A percentile compares a stretch with the other conserved stretches of the same genome.
These are phyloP conservation scores for Piaya cayana DNA, from an alignment of 2,113 vertebrate genomes.

Conservation along the genomic window DNA sequence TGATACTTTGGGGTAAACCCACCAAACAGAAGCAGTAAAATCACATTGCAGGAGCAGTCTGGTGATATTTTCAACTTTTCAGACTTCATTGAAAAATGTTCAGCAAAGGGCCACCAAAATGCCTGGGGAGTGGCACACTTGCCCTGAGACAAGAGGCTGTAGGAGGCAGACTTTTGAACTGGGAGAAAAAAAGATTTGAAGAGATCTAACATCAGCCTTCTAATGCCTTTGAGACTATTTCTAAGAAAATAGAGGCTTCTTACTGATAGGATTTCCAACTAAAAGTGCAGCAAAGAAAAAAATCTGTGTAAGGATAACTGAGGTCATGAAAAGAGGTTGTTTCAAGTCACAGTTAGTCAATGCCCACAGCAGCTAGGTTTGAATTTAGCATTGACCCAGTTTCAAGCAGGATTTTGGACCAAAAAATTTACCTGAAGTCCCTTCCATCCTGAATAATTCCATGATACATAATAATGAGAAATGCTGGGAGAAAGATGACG, in stretches of 20 bases:
- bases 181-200: no score
- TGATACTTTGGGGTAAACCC: background rate
- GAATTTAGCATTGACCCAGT: background rate
- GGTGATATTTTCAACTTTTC: background rate
- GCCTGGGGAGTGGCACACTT: fast-evolving
- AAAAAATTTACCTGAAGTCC: background rate
- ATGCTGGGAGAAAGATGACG: background rate
- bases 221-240: background rate
- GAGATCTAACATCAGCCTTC: fast-evolving
- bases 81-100: background rate
- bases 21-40: background rate
- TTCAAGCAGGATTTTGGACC: background rate
- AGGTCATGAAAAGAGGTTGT: no score
- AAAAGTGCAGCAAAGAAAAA: background rate
- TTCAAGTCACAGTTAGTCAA: background rate
- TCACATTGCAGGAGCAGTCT: background rate
- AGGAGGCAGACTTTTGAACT: background rate
- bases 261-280: background rate
- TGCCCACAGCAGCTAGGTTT: background rate
- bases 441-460: background rate
- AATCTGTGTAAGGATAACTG: fast-evolving
- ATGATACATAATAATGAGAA: background rate
- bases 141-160: background rate
- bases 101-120: background rate
- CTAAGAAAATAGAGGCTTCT: background rate